These are phyloP conservation scores for Haemorhous mexicanus DNA, from an alignment of 2,113 vertebrate species.

Conservation along the genomic window DNA sequence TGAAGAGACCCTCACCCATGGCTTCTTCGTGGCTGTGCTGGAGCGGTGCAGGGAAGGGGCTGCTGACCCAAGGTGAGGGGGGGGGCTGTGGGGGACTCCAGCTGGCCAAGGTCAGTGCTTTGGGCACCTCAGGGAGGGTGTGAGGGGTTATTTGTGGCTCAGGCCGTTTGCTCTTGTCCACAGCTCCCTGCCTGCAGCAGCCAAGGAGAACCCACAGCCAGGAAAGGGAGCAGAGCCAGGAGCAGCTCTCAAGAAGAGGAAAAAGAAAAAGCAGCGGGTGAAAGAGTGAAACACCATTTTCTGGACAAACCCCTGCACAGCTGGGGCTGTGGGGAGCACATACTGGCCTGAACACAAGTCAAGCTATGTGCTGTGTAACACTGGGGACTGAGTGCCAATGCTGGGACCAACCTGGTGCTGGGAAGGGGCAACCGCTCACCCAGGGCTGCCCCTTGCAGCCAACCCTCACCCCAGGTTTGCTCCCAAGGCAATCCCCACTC, in stretches of 20 bases:
- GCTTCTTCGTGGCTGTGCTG: constrained; percentile 91
- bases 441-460: not conserved
- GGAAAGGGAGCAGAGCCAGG: rapidly evolving
- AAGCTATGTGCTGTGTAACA: not conserved
- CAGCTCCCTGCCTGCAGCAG: not conserved
- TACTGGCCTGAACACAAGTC: not conserved
- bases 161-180: not conserved
- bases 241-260: constrained; percentile 8
- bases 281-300: not conserved
- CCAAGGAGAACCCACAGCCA: not conserved
- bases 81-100: not conserved
- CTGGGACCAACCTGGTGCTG: not conserved
- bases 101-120: not conserved
- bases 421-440: not conserved
- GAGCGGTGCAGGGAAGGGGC: constrained; percentile 49
- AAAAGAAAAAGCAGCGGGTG: constrained; percentile 11
- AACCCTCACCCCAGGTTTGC: not conserved
- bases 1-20: constrained; percentile 79
- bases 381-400: rapidly evolving
- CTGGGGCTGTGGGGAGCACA: not conserved
- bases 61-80: not conserved
- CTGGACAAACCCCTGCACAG: not conserved
- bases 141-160: not conserved
- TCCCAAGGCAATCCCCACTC: not conserved
- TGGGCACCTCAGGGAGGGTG: rapidly evolving